phyloP scores from a whole-genome alignment of 2,797 vertebrate species.

The Sternarchorhynchus goeldii region DNA sequence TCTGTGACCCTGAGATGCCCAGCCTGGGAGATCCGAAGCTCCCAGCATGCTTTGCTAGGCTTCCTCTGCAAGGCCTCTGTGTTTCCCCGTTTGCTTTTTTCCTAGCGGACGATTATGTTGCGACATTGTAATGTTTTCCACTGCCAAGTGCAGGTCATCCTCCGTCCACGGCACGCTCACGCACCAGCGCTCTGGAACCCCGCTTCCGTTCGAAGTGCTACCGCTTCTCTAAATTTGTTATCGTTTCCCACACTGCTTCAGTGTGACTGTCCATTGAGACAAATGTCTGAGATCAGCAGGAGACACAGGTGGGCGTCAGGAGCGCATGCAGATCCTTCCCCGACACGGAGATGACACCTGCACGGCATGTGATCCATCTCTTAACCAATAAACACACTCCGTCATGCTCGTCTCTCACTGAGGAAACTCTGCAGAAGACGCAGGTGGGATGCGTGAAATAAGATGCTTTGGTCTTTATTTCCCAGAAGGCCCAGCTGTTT shows the following conservation, averaged over 20 bases:
- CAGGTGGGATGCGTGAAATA: slow-evolving; percentile 66
- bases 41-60: no score
- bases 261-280: slow-evolving; percentile 53
- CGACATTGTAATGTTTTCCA: no score
- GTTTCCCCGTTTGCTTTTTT: no score
- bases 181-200: no score
- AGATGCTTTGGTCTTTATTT: slow-evolving; percentile 67
- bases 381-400: slow-evolving; percentile 60
- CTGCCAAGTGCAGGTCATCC: no score
- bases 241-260: slow-evolving; percentile 9
- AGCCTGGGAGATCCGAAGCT: slow-evolving; percentile 36
- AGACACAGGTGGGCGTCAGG: slow-evolving; percentile 48
- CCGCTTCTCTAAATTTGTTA: no score
- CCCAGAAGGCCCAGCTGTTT: slow-evolving; percentile 69
- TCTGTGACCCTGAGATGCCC: slow-evolving; percentile 52
- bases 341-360: slow-evolving; percentile 36
- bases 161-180: no score
- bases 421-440: slow-evolving; percentile 57
- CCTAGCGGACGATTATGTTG: no score
- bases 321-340: slow-evolving; percentile 42
- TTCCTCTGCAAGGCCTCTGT: no score
- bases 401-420: slow-evolving; percentile 59
- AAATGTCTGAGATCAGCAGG: slow-evolving; percentile 50
- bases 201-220: no score
- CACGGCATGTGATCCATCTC: slow-evolving; percentile 50